Percentiles rank a stretch among this genome's conserved stretches.
Evolutionary conservation across 2,888 invertebrate species (phyloP).

Genomic region (Zele albiditarsus): DNA sequence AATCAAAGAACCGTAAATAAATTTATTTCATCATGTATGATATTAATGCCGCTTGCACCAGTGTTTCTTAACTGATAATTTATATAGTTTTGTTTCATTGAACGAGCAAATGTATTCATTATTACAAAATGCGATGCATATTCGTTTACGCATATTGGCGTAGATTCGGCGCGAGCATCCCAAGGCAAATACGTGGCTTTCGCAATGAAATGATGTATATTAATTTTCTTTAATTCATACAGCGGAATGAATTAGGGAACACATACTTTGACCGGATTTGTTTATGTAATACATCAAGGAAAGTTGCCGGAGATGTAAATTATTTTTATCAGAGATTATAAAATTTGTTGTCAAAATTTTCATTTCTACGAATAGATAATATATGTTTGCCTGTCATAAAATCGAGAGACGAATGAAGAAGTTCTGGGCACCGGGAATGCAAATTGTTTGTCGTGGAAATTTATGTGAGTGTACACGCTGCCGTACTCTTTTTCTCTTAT

Average conservation of each 20-base stretch:
- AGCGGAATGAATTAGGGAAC: no score
- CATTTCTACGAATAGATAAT: no score
- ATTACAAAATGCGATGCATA: not conserved
- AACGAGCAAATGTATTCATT: no score
- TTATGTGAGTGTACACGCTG: not conserved
- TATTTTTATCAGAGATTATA: no score
- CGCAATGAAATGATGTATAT: not conserved
- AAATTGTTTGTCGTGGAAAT: not conserved
- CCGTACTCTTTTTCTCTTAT: not conserved
- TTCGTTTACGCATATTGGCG: not conserved
- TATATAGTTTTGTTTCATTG: no score
- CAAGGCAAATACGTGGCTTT: not conserved
- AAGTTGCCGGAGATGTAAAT: no score
- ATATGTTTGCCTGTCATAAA: no score
- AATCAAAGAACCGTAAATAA: not conserved
- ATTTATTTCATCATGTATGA: constrained; percentile 34
- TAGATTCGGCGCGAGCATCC: not conserved
- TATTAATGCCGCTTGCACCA: constrained; percentile 50
- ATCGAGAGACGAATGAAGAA: no score
- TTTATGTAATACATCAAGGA: no score
- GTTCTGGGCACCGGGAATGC: no score
- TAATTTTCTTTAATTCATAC: not conserved
- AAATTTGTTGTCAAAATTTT: no score
- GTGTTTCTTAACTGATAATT: not conserved
- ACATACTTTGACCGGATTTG: no score